These are phyloP conservation scores for Gymnosoma rotundatum DNA, from an alignment of 2,888 invertebrate genomes.

Conservation along the genomic window DNA sequence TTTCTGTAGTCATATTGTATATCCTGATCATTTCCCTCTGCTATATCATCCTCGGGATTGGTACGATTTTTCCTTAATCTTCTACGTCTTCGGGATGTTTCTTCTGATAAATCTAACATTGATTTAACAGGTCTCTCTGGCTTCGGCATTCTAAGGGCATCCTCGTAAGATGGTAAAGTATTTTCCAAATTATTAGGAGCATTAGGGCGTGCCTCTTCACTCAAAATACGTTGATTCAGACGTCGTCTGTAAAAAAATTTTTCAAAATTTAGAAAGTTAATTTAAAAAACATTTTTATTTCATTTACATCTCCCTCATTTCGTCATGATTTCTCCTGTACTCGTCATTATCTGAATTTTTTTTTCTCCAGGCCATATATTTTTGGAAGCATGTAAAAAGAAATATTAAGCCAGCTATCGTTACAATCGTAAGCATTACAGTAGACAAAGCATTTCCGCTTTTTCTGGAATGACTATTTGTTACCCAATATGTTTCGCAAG, in stretches of 20 bases:
- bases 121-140: slow-evolving; percentile 85
- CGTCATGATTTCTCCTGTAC: slow-evolving; percentile 82
- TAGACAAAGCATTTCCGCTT: slow-evolving; percentile 84
- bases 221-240: slow-evolving; percentile 83
- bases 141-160: slow-evolving; percentile 89
- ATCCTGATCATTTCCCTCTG: slow-evolving; percentile 74
- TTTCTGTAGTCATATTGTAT: slow-evolving; percentile 77
- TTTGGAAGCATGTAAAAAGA: slow-evolving; percentile 74
- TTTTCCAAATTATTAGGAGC: slow-evolving; percentile 86
- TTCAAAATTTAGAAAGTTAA: not conserved
- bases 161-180: slow-evolving; percentile 88
- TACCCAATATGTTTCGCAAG: slow-evolving; percentile 86
- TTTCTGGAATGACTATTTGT: slow-evolving; percentile 80
- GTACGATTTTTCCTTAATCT: slow-evolving; percentile 74
- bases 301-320: slow-evolving; percentile 80
- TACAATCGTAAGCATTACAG: slow-evolving; percentile 84
- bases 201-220: slow-evolving; percentile 84
- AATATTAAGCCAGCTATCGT: slow-evolving; percentile 73
- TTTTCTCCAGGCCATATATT: slow-evolving; percentile 84
- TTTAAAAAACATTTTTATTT: not conserved
- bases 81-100: slow-evolving; percentile 81
- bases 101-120: slow-evolving; percentile 80
- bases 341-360: slow-evolving; percentile 81
- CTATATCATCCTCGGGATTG: slow-evolving; percentile 72
- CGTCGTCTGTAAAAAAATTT: slow-evolving; percentile 77